A percentile compares a stretch with the other conserved stretches of the same genome.
phyloP scores from a whole-genome alignment of 2,113 vertebrate species.

The Clarias magur region DNA sequence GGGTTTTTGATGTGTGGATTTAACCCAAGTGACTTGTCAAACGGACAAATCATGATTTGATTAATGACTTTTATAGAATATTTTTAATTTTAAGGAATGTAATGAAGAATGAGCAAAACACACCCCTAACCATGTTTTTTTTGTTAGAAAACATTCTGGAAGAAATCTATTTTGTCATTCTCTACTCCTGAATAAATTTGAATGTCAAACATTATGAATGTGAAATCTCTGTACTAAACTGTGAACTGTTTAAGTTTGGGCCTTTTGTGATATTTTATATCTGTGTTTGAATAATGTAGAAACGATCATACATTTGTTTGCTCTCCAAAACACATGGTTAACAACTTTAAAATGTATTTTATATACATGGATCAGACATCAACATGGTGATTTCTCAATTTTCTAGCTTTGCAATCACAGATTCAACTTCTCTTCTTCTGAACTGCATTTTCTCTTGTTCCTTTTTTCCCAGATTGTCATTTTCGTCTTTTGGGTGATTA shows the following conservation, averaged over 20 bases:
- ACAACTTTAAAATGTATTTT: not conserved
- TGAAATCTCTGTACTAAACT: not conserved
- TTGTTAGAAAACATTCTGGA: not conserved
- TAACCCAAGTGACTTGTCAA: not conserved
- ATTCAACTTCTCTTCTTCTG: not conserved
- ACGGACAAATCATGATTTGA: not conserved
- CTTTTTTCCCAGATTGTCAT: not conserved
- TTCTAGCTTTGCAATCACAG: not conserved
- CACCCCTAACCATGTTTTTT: too few relatives aligned
- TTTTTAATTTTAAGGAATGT: not conserved
- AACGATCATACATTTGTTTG: not conserved
- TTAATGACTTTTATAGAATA: not conserved
- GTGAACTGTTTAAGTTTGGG: not conserved
- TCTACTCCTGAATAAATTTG: not conserved
- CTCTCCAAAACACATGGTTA: not conserved
- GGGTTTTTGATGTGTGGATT: not conserved
- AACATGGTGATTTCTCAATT: not conserved
- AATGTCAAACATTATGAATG: not conserved
- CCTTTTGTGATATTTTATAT: not conserved
- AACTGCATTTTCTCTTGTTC: not conserved
- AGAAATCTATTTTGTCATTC: not conserved
- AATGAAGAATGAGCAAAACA: not conserved
- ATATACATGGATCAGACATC: not conserved
- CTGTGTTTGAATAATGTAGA: not conserved
- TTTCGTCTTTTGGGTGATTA: not conserved